These are phyloP conservation scores for Apis laboriosa DNA, from an alignment of 1,140 invertebrate genomes.

Conservation along the genomic window DNA sequence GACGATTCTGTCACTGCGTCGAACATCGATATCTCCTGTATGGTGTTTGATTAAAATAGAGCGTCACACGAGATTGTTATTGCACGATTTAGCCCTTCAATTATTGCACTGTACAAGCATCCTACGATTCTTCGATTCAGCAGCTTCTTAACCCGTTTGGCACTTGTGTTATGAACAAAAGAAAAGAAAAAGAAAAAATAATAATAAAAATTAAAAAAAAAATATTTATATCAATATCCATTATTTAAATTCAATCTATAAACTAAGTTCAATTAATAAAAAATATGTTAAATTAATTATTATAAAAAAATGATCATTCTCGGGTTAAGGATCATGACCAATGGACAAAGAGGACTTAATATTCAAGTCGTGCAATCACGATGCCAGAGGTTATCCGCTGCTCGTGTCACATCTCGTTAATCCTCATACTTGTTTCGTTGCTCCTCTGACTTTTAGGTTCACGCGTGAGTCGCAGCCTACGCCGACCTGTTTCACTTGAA, in stretches of 20 bases:
- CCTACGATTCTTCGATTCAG: conserved; percentile 21
- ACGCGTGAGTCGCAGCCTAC: conserved; percentile 25
- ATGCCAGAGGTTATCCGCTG: conserved; percentile 23
- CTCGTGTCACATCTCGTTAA: conserved; percentile 25
- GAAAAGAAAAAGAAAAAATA: too few species aligned
- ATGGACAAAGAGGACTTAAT: conserved; percentile 16
- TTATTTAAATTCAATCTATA: not conserved
- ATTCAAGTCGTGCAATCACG: not conserved
- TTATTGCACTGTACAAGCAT: conserved; percentile 44
- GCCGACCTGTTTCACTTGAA: conserved; percentile 33
- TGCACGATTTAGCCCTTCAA: conserved; percentile 43
- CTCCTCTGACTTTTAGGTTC: conserved; percentile 53
- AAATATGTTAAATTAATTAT: not conserved
- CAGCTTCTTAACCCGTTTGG: conserved; percentile 36
- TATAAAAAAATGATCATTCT: not conserved
- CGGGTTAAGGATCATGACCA: conserved; percentile 9
- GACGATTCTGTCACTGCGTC: not conserved
- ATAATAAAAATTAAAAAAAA: not conserved
- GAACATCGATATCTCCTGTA: not conserved
- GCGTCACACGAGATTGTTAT: conserved; percentile 51
- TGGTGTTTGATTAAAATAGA: conserved; percentile 10
- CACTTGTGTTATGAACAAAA: conserved; percentile 27
- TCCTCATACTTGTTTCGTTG: conserved; percentile 47
- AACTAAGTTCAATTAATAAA: not conserved
- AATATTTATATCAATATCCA: not conserved